phyloP scores from a whole-genome alignment of 1,140 invertebrate genomes.

The Helicoverpa armigera region DNA sequence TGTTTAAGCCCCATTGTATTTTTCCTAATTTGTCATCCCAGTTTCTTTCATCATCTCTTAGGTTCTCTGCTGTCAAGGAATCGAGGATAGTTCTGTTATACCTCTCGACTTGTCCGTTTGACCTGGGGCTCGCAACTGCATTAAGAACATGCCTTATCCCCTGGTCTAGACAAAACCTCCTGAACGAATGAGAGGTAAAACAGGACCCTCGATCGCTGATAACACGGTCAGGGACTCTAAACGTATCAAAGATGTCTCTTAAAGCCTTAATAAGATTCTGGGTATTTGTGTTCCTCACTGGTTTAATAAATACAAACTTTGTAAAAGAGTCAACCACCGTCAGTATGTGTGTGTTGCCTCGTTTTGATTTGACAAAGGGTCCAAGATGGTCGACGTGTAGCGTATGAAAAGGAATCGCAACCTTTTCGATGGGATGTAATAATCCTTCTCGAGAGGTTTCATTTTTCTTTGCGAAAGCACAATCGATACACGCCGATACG shows the following conservation, averaged over 20 bases:
- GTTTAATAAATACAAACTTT: conserved; percentile 58
- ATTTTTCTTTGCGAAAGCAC: neutral
- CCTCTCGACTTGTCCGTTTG: neutral
- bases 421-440: neutral
- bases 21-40: neutral
- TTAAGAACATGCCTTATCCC: neutral
- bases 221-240: conserved; percentile 53
- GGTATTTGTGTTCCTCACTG: conserved; percentile 56
- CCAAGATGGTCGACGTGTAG: conserved; percentile 60
- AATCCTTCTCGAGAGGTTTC: neutral
- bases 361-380: conserved; percentile 54
- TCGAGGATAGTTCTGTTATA: neutral
- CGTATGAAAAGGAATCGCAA: neutral
- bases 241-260: conserved; percentile 56
- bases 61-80: neutral
- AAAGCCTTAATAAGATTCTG: conserved; percentile 49
- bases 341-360: conserved; percentile 51
- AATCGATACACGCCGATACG: neutral
- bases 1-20: too few relatives aligned
- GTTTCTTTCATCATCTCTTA: neutral
- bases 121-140: neutral
- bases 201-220: neutral
- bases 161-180: neutral
- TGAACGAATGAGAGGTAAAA: too few relatives aligned
- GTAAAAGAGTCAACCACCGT: conserved; percentile 56